Percentiles rank a stretch among this genome's conserved stretches.
Evolutionary conservation across 2,888 invertebrate genomes (phyloP).

Genomic region (Melangyna quadrimaculata): DNA sequence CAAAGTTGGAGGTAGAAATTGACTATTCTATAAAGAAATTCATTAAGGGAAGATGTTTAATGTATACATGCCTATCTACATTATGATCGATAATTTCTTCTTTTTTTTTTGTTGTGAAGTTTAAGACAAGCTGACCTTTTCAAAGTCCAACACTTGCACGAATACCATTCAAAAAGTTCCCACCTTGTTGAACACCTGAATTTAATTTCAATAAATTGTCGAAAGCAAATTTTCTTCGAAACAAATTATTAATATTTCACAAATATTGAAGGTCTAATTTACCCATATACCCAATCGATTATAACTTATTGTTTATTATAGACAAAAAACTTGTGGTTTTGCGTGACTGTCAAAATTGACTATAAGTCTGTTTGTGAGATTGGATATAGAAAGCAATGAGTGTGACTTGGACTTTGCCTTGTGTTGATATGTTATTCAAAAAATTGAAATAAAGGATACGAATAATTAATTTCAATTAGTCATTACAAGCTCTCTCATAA

Average conservation of each 20-base stretch:
- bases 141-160: not conserved
- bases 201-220: not conserved
- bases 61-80: too few relatives aligned
- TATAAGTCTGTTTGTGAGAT: not conserved
- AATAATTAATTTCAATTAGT: conserved; percentile 58
- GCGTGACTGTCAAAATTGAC: conserved; percentile 25
- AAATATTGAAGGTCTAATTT: conserved; percentile 6
- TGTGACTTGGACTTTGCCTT: not conserved
- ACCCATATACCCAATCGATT: not conserved
- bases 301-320: not conserved
- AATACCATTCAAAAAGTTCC: not conserved
- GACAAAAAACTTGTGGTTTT: conserved; percentile 13
- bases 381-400: not conserved
- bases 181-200: conserved; percentile 27
- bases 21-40: too few relatives aligned
- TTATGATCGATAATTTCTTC: too few relatives aligned
- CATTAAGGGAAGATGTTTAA: too few relatives aligned
- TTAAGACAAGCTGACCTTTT: not conserved
- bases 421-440: conserved; percentile 25
- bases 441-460: conserved; percentile 30
- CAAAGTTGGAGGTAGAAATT: too few relatives aligned
- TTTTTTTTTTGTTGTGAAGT: not conserved
- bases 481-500: not conserved
- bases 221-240: conserved; percentile 2
- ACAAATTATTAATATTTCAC: conserved; percentile 21